These are phyloP conservation scores for Bellardia pandia DNA, from an alignment of 2,888 invertebrate genomes.

Conservation along the genomic window DNA sequence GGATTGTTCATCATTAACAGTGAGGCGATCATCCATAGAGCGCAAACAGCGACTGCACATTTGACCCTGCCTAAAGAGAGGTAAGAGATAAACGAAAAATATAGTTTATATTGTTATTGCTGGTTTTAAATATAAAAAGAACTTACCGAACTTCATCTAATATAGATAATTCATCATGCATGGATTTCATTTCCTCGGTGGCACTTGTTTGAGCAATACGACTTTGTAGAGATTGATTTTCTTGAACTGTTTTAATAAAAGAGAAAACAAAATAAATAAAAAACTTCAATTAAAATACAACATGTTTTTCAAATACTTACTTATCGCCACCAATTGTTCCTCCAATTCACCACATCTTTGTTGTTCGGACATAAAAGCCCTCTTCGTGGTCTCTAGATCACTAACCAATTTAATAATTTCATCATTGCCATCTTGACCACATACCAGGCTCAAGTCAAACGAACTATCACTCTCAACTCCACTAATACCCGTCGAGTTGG, in stretches of 20 bases:
- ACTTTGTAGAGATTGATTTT: constrained; percentile 83
- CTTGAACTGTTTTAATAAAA: constrained; percentile 78
- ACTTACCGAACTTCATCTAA: constrained; percentile 93
- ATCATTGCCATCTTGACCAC: constrained; percentile 81
- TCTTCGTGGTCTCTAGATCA: constrained; percentile 89
- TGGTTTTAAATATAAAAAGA: not conserved
- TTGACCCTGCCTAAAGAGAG: constrained; percentile 89
- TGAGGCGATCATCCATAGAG: constrained; percentile 85
- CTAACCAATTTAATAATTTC: constrained; percentile 86
- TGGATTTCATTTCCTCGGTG: constrained; percentile 90
- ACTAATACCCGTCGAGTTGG: constrained; percentile 81
- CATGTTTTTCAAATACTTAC: constrained; percentile 75
- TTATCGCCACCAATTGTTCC: constrained; percentile 88
- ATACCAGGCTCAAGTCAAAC: constrained; percentile 75
- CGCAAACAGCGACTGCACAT: constrained; percentile 92
- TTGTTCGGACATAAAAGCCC: constrained; percentile 89
- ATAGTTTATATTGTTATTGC: not conserved
- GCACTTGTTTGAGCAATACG: constrained; percentile 84
- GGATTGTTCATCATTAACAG: constrained; percentile 84
- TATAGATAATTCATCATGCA: constrained; percentile 92
- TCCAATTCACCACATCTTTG: constrained; percentile 90
- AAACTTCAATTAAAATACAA: not conserved
- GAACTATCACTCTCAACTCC: constrained; percentile 73
- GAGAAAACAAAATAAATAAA: not conserved
- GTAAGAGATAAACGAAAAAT: not conserved